A percentile compares a stretch with the other conserved stretches of the same genome.
These are phyloP conservation scores for Napeogenes inachia DNA, from an alignment of 2,888 invertebrate genomes.

Conservation along the genomic window DNA sequence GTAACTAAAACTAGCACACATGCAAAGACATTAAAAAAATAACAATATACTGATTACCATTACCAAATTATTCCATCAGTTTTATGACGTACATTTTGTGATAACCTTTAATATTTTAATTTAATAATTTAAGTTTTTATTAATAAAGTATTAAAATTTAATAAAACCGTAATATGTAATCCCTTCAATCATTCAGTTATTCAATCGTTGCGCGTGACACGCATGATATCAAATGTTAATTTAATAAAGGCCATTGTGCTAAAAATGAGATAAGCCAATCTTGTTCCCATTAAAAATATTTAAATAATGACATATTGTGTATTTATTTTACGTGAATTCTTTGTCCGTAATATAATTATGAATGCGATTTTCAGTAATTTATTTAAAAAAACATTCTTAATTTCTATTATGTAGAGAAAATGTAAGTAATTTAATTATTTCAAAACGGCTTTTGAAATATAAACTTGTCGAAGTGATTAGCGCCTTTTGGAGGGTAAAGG, in stretches of 20 bases:
- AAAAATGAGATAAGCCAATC: slow-evolving; percentile 47
- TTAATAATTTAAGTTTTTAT: neutral
- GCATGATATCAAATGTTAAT: slow-evolving; percentile 45
- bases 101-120: too few species aligned
- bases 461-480: slow-evolving; percentile 48
- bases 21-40: too few species aligned
- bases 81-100: too few species aligned
- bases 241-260: slow-evolving; percentile 42
- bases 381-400: too few species aligned
- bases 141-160: neutral
- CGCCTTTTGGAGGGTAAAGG: slow-evolving; percentile 17
- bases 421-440: too few species aligned
- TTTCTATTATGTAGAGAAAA: too few species aligned
- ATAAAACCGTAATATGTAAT: neutral
- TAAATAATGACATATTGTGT: neutral
- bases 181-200: slow-evolving; percentile 21
- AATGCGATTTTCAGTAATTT: slow-evolving; percentile 10
- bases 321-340: neutral
- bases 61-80: too few species aligned
- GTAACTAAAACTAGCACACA: too few species aligned
- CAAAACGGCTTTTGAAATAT: slow-evolving; percentile 46
- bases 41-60: too few species aligned
- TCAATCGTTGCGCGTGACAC: slow-evolving; percentile 40
- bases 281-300: slow-evolving; percentile 13
- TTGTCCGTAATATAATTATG: neutral